Base-by-base conservation (phyloP, 2,888 invertebrate genomes). In the Cerceris rybyensis region DNA sequence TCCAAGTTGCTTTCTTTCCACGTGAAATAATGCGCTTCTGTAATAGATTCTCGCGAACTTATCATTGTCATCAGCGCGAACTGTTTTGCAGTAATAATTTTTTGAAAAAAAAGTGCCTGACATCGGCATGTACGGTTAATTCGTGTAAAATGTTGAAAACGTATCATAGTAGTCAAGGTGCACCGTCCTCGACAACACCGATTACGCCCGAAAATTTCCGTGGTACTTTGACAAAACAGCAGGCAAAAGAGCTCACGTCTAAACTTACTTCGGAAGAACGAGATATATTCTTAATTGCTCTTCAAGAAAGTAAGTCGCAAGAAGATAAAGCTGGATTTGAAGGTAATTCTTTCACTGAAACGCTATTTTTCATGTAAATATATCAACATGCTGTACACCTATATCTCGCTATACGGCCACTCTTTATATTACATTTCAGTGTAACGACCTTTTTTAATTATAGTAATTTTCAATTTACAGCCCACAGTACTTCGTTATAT, bases 241-340 rank as follows among this genome's bases (percentile, higher is more conserved):
- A 96, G 85, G 97, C 97, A 0, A 95, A 95, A 85, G 96, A 96
- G 88, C 93, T 97, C 61, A 94, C 96, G 7, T 92, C 96, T 49
- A 95, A 95, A 86, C 93, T 97, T 50, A 96, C 95, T 52, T 94
- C 95, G 66, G 96, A 96, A 65, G 97, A 97, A 90, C 94, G 97
- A 65, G 94, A 93, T 84, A 93, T 95, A 82, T 93, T 97, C 60
- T 94, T 95, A 73, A 92, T 93, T 59, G 96, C 97, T 1, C 92
- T 97, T 57, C 95, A 95, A 84, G 96, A 96, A 90, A 96, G 95
- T 89, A 95, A 96, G 88, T 96, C 97, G 0, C 95, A 95, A 87
- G 94, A 95, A 88, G 94, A 95, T 70, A 97, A 96, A 92, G 96
- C 96, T 75, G 95, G 95, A 89, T 97, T 95, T 89, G 96, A 96